phyloP scores from a whole-genome alignment of 2,797 vertebrate species.

The Coranthus polyacanthus region DNA sequence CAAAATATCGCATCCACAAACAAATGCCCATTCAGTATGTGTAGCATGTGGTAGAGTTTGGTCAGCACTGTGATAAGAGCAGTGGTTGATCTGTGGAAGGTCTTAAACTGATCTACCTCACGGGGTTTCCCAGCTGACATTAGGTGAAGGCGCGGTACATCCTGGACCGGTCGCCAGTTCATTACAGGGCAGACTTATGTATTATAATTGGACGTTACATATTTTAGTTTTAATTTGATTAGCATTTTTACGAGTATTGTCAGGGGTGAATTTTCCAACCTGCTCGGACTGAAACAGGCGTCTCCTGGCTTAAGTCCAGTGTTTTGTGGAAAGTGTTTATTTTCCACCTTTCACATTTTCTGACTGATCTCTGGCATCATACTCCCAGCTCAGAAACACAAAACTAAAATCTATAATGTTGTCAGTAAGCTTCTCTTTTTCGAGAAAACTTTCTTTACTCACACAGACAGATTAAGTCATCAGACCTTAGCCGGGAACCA shows the following conservation, averaged over 20 bases:
- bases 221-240: no score
- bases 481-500: constrained; percentile 57
- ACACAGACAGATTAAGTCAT: constrained; percentile 64
- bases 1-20: constrained; percentile 8
- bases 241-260: no score
- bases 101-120: no score
- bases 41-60: background rate
- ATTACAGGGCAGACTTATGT: no score
- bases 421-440: constrained; percentile 14
- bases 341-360: background rate
- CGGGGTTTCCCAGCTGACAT: no score
- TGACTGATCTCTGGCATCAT: constrained; percentile 10
- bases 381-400: constrained; percentile 7
- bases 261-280: no score
- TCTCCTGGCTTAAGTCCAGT: background rate
- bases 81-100: no score
- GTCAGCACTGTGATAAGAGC: background rate
- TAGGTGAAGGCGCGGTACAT: no score
- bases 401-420: constrained; percentile 29
- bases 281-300: no score
- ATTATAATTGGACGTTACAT: no score
- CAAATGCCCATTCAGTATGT: constrained; percentile 1
- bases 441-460: constrained; percentile 33
- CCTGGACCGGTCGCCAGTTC: no score
- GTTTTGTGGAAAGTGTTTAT: background rate